phyloP scores from a whole-genome alignment of 2,888 invertebrate species.

The Dicycla oo region DNA sequence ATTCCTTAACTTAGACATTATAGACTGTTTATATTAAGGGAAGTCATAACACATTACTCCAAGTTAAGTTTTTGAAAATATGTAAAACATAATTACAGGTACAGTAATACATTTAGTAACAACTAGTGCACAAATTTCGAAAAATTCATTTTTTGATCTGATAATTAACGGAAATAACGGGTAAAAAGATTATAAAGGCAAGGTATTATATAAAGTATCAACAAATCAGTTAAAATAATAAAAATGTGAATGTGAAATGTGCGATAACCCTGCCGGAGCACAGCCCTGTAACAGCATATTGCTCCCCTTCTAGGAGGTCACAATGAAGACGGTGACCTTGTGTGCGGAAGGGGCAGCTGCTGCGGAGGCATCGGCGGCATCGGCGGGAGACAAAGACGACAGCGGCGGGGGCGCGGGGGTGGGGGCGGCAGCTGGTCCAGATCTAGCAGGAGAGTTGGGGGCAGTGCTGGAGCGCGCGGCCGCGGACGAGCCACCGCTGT shows the following conservation, averaged over 20 bases:
- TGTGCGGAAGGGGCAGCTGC: conserved; percentile 78
- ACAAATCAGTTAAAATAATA: background rate
- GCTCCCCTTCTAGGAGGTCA: conserved; percentile 92
- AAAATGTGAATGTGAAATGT: background rate
- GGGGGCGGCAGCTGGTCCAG: conserved; percentile 73
- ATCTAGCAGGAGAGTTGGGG: conserved; percentile 76
- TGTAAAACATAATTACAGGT: too few relatives aligned
- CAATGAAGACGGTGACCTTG: conserved; percentile 92
- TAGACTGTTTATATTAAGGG: too few relatives aligned
- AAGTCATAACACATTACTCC: too few relatives aligned
- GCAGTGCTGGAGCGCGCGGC: conserved; percentile 92
- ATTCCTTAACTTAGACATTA: too few relatives aligned
- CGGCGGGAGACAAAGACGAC: conserved; percentile 87
- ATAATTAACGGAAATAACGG: background rate
- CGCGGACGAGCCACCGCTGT: conserved; percentile 95
- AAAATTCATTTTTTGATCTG: too few relatives aligned
- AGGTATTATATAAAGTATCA: background rate
- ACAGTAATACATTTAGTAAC: too few relatives aligned
- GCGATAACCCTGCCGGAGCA: background rate
- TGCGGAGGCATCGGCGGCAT: conserved; percentile 67
- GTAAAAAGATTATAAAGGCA: background rate
- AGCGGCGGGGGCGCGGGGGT: conserved; percentile 81
- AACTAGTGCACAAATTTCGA: background rate
- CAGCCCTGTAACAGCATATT: background rate
- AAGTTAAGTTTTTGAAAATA: too few relatives aligned